A percentile compares a stretch with the other conserved stretches of the same genome.
Evolutionary conservation across 2,113 vertebrate genomes (phyloP).

Genomic region (Indicator maculatus): DNA sequence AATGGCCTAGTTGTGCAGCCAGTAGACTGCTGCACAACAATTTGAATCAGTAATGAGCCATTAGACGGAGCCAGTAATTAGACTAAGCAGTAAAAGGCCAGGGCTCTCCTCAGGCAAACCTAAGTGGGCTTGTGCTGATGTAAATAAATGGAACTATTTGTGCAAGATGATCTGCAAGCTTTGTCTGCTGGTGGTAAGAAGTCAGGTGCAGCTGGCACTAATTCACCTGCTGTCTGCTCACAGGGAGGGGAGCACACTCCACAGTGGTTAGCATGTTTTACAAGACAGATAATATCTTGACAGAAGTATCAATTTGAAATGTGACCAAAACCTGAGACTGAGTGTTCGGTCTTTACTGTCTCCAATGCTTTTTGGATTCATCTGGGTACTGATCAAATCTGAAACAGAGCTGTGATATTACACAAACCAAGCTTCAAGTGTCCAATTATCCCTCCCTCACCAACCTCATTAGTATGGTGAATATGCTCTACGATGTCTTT

Average conservation of each 20-base stretch:
- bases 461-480: not conserved
- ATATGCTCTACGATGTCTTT: not conserved
- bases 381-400: not conserved
- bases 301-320: not conserved
- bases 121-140: not conserved
- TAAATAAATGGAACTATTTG: not conserved
- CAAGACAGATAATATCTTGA: not conserved
- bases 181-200: not conserved
- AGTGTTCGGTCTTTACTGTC: not conserved
- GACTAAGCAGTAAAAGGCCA: not conserved
- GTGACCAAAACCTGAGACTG: not conserved
- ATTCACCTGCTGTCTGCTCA: not conserved
- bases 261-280: not conserved
- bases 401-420: not conserved
- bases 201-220: conserved; percentile 24
- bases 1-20: not conserved
- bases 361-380: not conserved
- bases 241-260: not conserved
- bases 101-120: not conserved
- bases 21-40: conserved; percentile 1
- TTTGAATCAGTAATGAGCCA: conserved; percentile 35
- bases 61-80: conserved; percentile 47
- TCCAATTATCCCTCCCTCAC: not conserved
- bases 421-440: not conserved
- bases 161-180: not conserved